Conservation (phyloP, 2,888 invertebrate genomes). For the Leucozona laternaria region DNA sequence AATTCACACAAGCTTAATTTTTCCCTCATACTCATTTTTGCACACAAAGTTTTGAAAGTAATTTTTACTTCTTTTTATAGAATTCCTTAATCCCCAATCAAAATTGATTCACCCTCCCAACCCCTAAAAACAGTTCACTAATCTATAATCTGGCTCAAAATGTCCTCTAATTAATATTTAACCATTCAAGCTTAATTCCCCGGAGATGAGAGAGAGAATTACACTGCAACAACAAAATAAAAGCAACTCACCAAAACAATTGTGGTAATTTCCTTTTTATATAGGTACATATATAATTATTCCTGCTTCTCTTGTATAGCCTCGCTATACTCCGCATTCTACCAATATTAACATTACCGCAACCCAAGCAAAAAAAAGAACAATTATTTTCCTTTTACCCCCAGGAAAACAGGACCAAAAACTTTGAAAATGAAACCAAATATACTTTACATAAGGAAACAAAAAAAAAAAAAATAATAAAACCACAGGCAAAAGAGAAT, state of each 20-base stretch:
- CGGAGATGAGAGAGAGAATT: slow-evolving; percentile 5
- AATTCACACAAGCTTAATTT: neutral
- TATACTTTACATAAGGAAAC: neutral
- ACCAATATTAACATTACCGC: slow-evolving; percentile 11
- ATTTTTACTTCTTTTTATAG: slow-evolving; percentile 2
- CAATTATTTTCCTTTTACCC: slow-evolving; percentile 45
- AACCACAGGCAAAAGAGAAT: slow-evolving; percentile 57
- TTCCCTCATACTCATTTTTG: neutral
- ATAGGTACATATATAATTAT: too few relatives aligned
- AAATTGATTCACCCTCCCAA: slow-evolving; percentile 45
- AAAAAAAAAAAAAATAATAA: slow-evolving; percentile 17
- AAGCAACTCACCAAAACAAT: slow-evolving; percentile 61
- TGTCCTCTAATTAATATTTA: slow-evolving; percentile 73
- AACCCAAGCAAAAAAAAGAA: slow-evolving; percentile 17
- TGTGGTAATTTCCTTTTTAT: slow-evolving; percentile 66
- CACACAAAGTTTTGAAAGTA: slow-evolving; percentile 1
- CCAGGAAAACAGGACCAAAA: slow-evolving; percentile 43
- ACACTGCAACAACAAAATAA: slow-evolving; percentile 25
- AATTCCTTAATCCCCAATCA: slow-evolving; percentile 17
- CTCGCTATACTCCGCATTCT: neutral
- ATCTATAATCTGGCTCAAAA: slow-evolving; percentile 66
- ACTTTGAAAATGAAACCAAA: slow-evolving; percentile 34
- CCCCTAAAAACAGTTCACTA: neutral
- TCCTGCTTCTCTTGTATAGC: neutral
- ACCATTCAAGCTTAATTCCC: slow-evolving; percentile 42